Evolutionary conservation across 2,797 vertebrate species (phyloP), one percentile per base, ranked within the genome.

Genomic region (Melanotaenia parkinsoni): DNA sequence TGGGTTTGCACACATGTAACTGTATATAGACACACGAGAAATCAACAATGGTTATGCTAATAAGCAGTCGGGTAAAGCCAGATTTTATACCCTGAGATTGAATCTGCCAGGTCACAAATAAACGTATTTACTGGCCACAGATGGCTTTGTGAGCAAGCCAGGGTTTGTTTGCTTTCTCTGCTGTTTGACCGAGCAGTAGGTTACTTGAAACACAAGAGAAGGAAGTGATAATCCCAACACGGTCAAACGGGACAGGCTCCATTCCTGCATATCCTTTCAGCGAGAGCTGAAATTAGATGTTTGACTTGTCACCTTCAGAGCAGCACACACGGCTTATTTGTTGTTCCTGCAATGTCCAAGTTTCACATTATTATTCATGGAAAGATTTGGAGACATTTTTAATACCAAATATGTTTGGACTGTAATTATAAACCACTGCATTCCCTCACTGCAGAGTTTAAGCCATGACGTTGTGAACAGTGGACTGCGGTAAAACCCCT

Each of bases 51-150:
- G 47, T 51, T 72, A 45, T 63, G 65, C n/a, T 63, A 3, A 70
- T 64, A 63, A 26, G 33, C 20, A 53, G 43, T 53, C 2, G 30
- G 62, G 37, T 33, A 56, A 75, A 70, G 57, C 47, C 60, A 75
- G 35, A 80, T 76, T 77, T 72, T 37, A 78, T 63, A 67, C 58
- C 61, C n/a, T 28, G 43, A 60, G 65, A 63, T 33, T 62, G 54
- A 77, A 51, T 69, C 65, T 68, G 68, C 22, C 0, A 35, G 32
- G 32, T 67, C 37, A 78, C 71, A 63, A 81, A 85, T 76, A 81
- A 85, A 63, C 10, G 35, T 74, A 63, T 74, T 65, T 70, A 33
- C 63, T 67, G 47, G 38, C 24, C 13, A 47, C 56, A 58, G 38
- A 77, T 51, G 45, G 51, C 74, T 67, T 33, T 45, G 61, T 58